phyloP scores from a whole-genome alignment of 2,113 vertebrate genomes.

The Cavia porcellus region DNA sequence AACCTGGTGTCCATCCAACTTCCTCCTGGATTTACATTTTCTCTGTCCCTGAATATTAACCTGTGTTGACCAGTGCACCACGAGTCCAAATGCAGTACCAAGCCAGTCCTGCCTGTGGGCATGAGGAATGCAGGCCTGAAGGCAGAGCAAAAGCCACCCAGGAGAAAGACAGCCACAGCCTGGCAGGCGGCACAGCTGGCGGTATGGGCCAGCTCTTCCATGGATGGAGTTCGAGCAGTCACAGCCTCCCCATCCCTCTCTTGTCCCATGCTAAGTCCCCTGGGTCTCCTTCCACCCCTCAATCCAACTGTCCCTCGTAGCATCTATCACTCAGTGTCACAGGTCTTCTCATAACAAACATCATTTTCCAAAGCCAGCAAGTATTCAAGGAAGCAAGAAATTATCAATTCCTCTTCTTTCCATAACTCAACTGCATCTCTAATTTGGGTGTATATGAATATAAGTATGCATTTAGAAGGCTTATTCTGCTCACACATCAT shows the following conservation, averaged over 20 bases:
- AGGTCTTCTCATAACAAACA: background rate
- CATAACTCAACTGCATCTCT: background rate
- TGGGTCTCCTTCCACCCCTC: background rate
- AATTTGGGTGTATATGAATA: background rate
- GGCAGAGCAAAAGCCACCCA: background rate
- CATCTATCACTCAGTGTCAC: fast-evolving
- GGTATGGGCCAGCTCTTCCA: fast-evolving
- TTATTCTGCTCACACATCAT: background rate
- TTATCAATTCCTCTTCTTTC: background rate
- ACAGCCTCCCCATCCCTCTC: fast-evolving
- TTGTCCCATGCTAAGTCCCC: fast-evolving
- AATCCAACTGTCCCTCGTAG: fast-evolving
- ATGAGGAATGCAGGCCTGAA: background rate
- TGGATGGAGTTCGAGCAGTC: fast-evolving
- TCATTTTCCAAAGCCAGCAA: background rate
- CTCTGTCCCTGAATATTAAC: background rate
- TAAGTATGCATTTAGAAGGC: background rate
- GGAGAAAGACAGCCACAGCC: background rate
- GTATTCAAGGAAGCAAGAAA: background rate
- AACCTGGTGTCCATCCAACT: fast-evolving
- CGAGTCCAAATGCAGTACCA: background rate
- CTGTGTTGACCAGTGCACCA: background rate
- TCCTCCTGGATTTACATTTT: background rate
- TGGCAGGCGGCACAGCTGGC: no score
- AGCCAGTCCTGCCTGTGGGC: background rate